Evolutionary conservation across 1,140 invertebrate species (phyloP).

Genomic region (Drosophila novamexicana): DNA sequence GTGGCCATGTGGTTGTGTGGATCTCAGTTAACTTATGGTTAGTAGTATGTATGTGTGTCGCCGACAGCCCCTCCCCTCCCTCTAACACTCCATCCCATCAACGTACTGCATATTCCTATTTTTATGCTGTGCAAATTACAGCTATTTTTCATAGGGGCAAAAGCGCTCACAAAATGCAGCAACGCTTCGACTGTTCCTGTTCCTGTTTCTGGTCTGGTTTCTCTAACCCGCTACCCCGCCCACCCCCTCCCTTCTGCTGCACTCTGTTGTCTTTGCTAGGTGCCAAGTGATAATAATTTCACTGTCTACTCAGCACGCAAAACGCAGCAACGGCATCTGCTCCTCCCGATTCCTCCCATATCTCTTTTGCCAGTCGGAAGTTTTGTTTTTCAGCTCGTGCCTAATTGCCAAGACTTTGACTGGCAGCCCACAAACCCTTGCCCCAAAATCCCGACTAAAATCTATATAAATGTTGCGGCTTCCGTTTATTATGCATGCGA

Average conservation of each 20-base stretch:
- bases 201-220: conserved; percentile 20
- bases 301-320: conserved; percentile 45
- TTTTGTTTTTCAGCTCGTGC: conserved; percentile 72
- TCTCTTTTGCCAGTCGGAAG: conserved; percentile 25
- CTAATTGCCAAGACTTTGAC: conserved; percentile 76
- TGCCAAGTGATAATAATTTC: conserved; percentile 81
- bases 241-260: not conserved
- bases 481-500: conserved; percentile 65
- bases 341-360: not conserved
- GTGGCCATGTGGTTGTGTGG: conserved; percentile 76
- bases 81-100: not conserved
- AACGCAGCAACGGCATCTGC: conserved; percentile 3
- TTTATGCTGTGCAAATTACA: conserved; percentile 83
- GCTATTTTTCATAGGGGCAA: conserved; percentile 81
- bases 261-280: conserved; percentile 54
- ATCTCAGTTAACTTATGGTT: conserved; percentile 83
- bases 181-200: conserved; percentile 29
- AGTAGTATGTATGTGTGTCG: conserved; percentile 35
- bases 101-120: conserved; percentile 63
- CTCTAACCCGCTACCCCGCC: not conserved
- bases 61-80: not conserved
- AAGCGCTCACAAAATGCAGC: conserved; percentile 63
- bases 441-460: conserved; percentile 12
- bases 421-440: conserved; percentile 18
- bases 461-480: conserved; percentile 48